Base-by-base conservation (phyloP, 2,888 invertebrate species). In the Drosophila tripunctata region DNA sequence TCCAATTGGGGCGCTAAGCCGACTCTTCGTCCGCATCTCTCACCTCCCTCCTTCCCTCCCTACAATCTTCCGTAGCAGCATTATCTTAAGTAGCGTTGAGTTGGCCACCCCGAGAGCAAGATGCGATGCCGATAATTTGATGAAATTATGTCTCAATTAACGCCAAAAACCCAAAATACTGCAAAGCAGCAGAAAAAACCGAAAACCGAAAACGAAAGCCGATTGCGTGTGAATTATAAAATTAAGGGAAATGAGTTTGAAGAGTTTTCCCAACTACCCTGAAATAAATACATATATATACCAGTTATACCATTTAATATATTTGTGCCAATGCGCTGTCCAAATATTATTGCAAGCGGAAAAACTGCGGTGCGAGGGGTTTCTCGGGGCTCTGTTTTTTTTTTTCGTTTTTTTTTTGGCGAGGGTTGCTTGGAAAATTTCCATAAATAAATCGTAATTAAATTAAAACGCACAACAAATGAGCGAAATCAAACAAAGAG, bases 71-170 rank as follows among this genome's bases (percentile, higher is more conserved):
- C 69, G n/a, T n/a, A n/a, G n/a, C n/a, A 67, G 83, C 82, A 79
- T 88, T 84, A 88, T 86, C 86, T 84, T 81, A 78, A 84, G 75
- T 75, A 69, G 72, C 72, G 66, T 48, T 63, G 58, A 56, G 75
- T 47, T 31, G 65, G 74, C 88, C 72, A 80, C 79, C 64, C 66
- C 50, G 87, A 79, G 65, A 67, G 40, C 31, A 21, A 55, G 67
- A 73, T 63, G 67, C 65, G 65, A 61, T 47, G 55, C n/a, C 72
- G 81, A 75, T 84, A 74, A 87, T 88, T 82, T 76, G 77, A 86
- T 79, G 83, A 88, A 87, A 79, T 78, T 71, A 80, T 82, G 79
- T 83, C 80, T 88, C 80, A 88, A 86, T 88, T 83, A 83, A 69
- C 80, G 41, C 57, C 27, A 40, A 48, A 48, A 22, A 31, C 41